These are phyloP conservation scores for Kobus ellipsiprymnus DNA, from an alignment of 2,113 vertebrate species.

Conservation along the genomic window DNA sequence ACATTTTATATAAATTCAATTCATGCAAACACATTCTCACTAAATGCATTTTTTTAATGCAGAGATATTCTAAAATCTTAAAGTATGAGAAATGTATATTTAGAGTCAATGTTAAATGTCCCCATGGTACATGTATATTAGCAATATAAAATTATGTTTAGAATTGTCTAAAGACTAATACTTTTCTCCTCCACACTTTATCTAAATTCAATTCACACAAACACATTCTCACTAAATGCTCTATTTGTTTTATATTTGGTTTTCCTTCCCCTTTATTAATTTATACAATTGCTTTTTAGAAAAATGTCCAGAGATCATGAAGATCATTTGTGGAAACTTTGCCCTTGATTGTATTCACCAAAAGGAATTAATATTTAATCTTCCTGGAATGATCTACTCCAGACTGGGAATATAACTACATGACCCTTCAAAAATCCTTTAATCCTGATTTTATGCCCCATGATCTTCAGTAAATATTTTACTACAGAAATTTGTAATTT, in stretches of 20 bases:
- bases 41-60: background rate
- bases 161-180: background rate
- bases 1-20: background rate
- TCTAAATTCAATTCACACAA: background rate
- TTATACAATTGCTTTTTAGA: constrained; percentile 1
- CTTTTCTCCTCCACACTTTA: background rate
- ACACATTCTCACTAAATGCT: background rate
- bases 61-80: background rate
- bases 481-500: constrained; percentile 10
- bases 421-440: constrained; percentile 26
- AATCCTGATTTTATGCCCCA: constrained; percentile 31
- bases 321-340: background rate
- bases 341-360: background rate
- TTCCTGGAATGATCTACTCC: background rate
- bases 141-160: background rate
- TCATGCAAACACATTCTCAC: background rate
- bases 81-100: background rate
- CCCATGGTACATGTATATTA: background rate
- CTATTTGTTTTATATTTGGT: background rate
- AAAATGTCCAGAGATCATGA: background rate
- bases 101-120: background rate
- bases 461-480: constrained; percentile 59
- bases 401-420: background rate
- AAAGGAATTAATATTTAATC: constrained; percentile 58
- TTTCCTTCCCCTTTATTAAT: background rate